Conservation (phyloP, 2,113 vertebrate genomes). For the Triplophysa dalaica region DNA sequence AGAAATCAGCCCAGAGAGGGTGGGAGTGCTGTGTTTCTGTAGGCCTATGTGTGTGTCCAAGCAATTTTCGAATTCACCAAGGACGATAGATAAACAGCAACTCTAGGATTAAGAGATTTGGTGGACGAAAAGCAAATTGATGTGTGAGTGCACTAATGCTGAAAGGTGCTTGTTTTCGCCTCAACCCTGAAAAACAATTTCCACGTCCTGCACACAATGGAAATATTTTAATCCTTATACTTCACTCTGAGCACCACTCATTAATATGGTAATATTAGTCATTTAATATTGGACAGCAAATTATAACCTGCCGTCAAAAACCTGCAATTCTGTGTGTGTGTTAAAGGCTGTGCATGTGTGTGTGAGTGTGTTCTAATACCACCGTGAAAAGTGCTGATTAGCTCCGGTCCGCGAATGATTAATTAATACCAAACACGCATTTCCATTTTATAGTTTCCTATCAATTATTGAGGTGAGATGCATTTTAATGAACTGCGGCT, state of each 20-base stretch:
- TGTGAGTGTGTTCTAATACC: conserved; percentile 40
- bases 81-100: conserved; percentile 35
- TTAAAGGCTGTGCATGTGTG: conserved; percentile 2
- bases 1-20: conserved; percentile 3
- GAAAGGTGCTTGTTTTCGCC: conserved; percentile 13
- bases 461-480: conserved; percentile 55
- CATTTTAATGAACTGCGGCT: conserved; percentile 52
- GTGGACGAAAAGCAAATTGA: conserved; percentile 9
- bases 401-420: conserved; percentile 51
- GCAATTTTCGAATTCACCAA: conserved; percentile 34
- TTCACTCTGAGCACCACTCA: conserved; percentile 39
- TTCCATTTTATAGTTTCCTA: conserved; percentile 60
- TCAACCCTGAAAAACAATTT: conserved; percentile 23
- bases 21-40: neutral
- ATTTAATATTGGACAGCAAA: conserved; percentile 56
- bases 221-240: conserved; percentile 45
- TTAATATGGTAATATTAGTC: conserved; percentile 59
- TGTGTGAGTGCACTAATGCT: conserved; percentile 10
- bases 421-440: conserved; percentile 56
- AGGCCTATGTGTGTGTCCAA: conserved; percentile 17
- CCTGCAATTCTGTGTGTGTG: conserved; percentile 21
- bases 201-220: conserved; percentile 34
- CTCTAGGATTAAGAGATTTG: conserved; percentile 43
- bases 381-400: conserved; percentile 56
- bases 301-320: conserved; percentile 43